A percentile compares a stretch with the other conserved stretches of the same genome.
Evolutionary conservation across 1,140 invertebrate species (phyloP).

Genomic region (Pararge aegeria): DNA sequence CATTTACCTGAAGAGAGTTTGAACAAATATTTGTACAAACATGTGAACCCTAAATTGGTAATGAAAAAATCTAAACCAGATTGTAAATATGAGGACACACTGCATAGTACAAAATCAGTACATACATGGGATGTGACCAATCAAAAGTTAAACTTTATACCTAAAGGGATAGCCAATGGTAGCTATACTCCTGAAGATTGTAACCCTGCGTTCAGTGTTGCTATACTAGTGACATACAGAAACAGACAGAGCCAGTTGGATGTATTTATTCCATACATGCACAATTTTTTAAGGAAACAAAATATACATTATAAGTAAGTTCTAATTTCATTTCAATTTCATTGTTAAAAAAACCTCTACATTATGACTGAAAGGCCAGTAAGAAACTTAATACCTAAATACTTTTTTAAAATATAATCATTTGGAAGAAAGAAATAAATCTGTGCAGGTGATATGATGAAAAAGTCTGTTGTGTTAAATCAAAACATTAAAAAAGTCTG

Average conservation of each 20-base stretch:
- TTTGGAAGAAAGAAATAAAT: too few species aligned
- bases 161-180: constrained; percentile 74
- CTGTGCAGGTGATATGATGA: too few species aligned
- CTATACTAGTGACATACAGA: constrained; percentile 94
- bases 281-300: constrained; percentile 93
- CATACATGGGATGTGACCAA: constrained; percentile 41
- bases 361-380: too few species aligned
- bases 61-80: constrained; percentile 42
- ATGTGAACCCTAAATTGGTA: constrained; percentile 43
- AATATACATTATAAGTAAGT: constrained; percentile 87
- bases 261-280: constrained; percentile 92
- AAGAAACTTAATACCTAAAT: too few species aligned
- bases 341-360: too few species aligned
- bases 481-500: too few species aligned
- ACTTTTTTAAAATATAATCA: too few species aligned
- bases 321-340: constrained; percentile 4
- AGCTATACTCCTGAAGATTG: constrained; percentile 87
- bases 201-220: constrained; percentile 87
- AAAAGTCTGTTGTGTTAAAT: too few species aligned
- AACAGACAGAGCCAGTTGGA: constrained; percentile 90
- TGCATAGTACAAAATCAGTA: constrained; percentile 36
- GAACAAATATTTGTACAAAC: constrained; percentile 42
- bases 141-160: constrained; percentile 42
- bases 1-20: constrained; percentile 43
- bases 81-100: constrained; percentile 53